A percentile compares a stretch with the other conserved stretches of the same genome.
Conservation (phyloP, 2,888 invertebrate species). For the Patella depressa region DNA sequence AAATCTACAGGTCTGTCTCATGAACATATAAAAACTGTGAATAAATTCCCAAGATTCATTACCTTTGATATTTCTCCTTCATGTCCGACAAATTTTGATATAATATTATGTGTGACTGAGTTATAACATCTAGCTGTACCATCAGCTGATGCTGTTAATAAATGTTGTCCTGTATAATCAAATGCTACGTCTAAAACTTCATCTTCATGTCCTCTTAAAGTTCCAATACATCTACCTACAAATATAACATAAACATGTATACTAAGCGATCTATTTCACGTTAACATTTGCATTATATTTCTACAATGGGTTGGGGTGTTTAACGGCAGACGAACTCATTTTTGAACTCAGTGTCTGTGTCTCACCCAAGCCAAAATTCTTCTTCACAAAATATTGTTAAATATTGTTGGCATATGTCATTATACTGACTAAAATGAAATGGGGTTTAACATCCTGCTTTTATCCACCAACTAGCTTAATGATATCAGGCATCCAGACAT, state of each 20-base stretch:
- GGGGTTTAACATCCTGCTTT: too few species aligned
- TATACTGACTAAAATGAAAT: too few species aligned
- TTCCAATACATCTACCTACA: slow-evolving; percentile 66
- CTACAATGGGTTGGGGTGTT: too few species aligned
- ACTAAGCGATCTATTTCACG: too few species aligned
- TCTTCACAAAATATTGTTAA: too few species aligned
- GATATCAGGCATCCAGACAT: too few species aligned
- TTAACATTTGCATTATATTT: too few species aligned
- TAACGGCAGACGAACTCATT: too few species aligned
- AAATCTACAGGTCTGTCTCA: background rate
- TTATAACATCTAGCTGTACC: slow-evolving; percentile 83
- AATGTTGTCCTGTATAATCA: slow-evolving; percentile 80
- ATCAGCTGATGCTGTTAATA: slow-evolving; percentile 84
- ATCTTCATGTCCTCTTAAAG: slow-evolving; percentile 69
- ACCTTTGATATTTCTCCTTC: slow-evolving; percentile 72
- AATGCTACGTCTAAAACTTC: slow-evolving; percentile 83
- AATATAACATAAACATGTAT: background rate
- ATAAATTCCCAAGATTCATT: background rate
- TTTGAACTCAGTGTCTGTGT: too few species aligned
- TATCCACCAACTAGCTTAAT: too few species aligned
- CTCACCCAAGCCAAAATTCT: too few species aligned
- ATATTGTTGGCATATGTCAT: too few species aligned
- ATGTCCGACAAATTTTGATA: slow-evolving; percentile 69
- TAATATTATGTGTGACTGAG: slow-evolving; percentile 70
- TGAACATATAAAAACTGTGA: background rate